Percentiles rank a stretch among this genome's conserved stretches.
Conservation (phyloP, 2,888 invertebrate genomes). For the Heliconius aoede region DNA sequence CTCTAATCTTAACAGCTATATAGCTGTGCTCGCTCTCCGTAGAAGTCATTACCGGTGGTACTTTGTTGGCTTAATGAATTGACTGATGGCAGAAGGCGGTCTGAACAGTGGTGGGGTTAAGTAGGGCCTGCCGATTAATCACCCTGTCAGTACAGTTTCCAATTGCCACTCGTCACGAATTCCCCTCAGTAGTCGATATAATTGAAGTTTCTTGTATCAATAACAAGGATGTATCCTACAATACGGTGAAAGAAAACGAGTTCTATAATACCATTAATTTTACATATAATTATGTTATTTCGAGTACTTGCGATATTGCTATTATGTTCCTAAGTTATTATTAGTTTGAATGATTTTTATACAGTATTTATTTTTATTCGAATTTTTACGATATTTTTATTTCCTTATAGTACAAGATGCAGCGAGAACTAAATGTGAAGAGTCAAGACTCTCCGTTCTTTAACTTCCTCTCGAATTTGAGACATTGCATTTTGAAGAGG, state of each 20-base stretch:
- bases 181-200: constrained; percentile 57
- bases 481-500: no score
- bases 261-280: not conserved
- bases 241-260: constrained; percentile 10
- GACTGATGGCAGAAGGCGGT: constrained; percentile 80
- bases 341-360: no score
- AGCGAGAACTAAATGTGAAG: no score
- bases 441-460: no score
- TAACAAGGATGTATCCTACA: constrained; percentile 35
- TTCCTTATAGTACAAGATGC: no score
- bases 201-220: constrained; percentile 48
- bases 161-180: constrained; percentile 79
- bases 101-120: constrained; percentile 81
- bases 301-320: no score
- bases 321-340: no score
- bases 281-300: not conserved
- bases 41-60: constrained; percentile 80
- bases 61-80: constrained; percentile 83
- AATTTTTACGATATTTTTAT: no score
- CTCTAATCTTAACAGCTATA: constrained; percentile 53
- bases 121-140: constrained; percentile 82
- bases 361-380: no score
- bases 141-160: constrained; percentile 80
- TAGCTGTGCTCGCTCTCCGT: constrained; percentile 68
- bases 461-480: no score